Evolutionary conservation across 2,888 invertebrate species (phyloP), one percentile per base, ranked within the genome.

Genomic region (Diabrotica balteata): DNA sequence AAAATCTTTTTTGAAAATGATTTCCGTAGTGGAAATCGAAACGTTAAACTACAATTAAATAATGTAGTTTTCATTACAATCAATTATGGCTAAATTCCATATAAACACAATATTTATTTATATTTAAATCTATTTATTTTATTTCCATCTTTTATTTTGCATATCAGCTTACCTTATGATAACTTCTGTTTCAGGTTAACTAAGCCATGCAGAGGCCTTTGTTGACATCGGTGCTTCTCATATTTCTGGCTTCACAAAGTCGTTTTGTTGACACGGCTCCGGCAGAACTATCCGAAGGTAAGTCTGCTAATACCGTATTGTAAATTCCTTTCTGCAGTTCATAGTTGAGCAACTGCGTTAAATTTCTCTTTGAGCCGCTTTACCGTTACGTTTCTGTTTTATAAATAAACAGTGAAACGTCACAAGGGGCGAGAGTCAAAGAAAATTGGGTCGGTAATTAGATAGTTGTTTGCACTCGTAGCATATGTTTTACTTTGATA

Each of bases 251-350:
- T 10, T 63, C 69, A 10, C 78, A 79, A 42, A 72, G 77, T 44
- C 81, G 81, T 64, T 82, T 82, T 68, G 82, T 82, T 44, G 78
- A 79, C 61, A 77, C 81, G 5, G 82, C 81, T 32, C 80, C 82
- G 5, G 17, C 55, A 22, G n/a, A 57, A 10, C 59, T 79, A 9
- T 70, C 72, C 58, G 66, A 71, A 69, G 73, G 75, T 75, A 73
- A 72, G 59, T 59, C 43, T 73, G 11, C n/a, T 49, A 42, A 8
- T n/a, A 10, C n/a, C n/a, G 50, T 50, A 11, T 50, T 9, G 45
- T 49, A 49, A 50, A 59, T 59, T 59, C 50, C 43, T 44, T 45
- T 11, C 8, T 17, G 17, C 11, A 45, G 55, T 11, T 55, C 44
- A 55, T 43, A 55, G 55, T 42, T 47, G 32, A 32, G 22, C 51